Conservation (phyloP, 2,113 vertebrate genomes). For the Miniopterus natalensis region DNA sequence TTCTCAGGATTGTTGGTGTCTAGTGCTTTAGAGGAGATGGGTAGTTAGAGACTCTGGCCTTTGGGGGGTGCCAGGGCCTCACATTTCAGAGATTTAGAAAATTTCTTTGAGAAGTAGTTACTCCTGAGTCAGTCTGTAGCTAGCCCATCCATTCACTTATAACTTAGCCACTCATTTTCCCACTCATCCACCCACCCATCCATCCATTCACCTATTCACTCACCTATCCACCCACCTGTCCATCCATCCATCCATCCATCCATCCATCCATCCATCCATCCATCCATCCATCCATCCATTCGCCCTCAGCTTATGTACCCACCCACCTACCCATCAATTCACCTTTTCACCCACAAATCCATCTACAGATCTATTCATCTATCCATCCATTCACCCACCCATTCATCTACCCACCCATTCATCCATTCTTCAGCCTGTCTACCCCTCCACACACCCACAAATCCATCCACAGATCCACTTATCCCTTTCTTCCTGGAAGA, state of each 20-base stretch:
- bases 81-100: slow-evolving; percentile 55
- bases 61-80: slow-evolving; percentile 72
- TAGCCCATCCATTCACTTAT: background rate
- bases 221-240: background rate
- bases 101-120: background rate
- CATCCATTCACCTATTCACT: background rate
- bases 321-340: too few species aligned
- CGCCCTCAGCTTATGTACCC: too few species aligned
- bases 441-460: too few species aligned
- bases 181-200: background rate
- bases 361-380: background rate
- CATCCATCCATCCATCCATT: background rate
- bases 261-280: fast-evolving
- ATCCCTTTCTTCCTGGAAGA: background rate
- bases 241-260: too few species aligned
- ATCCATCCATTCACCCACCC: background rate
- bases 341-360: background rate
- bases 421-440: background rate
- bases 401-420: background rate
- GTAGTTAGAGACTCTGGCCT: slow-evolving; percentile 70
- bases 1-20: background rate
- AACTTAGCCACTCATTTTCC: background rate
- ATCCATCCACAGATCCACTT: background rate
- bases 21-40: background rate
- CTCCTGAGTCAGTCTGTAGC: background rate